Percentiles rank a stretch among this genome's conserved stretches.
Evolutionary conservation across 2,113 vertebrate genomes (phyloP).

Genomic region (Accipiter cooperii): DNA sequence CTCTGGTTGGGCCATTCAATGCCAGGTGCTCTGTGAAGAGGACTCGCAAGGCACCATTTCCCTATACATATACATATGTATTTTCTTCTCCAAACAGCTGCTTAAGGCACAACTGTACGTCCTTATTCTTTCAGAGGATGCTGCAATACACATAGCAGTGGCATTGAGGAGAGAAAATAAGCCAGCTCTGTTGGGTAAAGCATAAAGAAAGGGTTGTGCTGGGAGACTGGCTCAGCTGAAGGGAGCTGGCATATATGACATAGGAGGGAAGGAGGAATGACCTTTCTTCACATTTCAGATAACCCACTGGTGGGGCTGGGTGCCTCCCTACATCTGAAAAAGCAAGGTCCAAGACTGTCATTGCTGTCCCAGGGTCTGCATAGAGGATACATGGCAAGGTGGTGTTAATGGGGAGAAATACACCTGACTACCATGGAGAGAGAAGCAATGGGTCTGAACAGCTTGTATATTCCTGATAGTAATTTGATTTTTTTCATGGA

Average conservation of each 20-base stretch:
- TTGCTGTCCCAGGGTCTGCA: not conserved
- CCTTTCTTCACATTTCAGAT: not conserved
- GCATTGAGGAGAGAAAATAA: not conserved
- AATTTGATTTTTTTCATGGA: not conserved
- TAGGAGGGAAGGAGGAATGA: not conserved
- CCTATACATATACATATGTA: not conserved
- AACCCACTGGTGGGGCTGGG: not conserved
- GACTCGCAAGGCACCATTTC: not conserved
- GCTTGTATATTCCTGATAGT: not conserved
- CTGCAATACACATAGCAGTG: not conserved
- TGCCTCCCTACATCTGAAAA: not conserved
- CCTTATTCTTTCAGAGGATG: not conserved
- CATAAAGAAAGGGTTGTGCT: not conserved
- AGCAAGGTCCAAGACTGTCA: not conserved
- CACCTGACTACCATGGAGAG: not conserved
- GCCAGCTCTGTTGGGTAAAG: not conserved
- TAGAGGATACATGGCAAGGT: not conserved
- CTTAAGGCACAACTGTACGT: not conserved
- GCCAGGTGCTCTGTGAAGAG: not conserved
- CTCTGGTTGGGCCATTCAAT: not conserved
- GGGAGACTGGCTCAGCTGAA: not conserved
- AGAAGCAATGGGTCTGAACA: not conserved
- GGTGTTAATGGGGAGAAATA: not conserved
- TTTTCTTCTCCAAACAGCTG: not conserved
- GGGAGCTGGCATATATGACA: not conserved